Conservation (phyloP, 2,888 invertebrate species). For the Ormyrus thymus region DNA sequence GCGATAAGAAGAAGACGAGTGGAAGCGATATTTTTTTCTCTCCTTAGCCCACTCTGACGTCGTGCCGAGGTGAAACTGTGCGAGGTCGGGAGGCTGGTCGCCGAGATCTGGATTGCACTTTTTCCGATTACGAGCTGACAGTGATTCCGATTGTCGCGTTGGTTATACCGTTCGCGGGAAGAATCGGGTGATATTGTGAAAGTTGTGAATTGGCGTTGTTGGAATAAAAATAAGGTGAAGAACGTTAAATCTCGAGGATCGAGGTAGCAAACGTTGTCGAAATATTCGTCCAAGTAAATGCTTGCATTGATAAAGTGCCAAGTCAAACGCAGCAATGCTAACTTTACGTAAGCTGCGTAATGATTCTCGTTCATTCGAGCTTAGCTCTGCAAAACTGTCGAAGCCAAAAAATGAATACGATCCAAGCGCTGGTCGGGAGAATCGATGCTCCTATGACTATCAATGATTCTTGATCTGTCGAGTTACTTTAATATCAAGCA, state of each 20-base stretch:
- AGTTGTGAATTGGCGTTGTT: too few relatives aligned
- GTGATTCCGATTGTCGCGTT: too few relatives aligned
- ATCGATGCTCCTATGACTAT: slow-evolving; percentile 35
- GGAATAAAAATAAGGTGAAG: neutral
- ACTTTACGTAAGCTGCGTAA: slow-evolving; percentile 60
- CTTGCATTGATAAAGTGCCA: slow-evolving; percentile 51
- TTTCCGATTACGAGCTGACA: neutral
- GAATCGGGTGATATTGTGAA: too few relatives aligned
- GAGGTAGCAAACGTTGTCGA: slow-evolving; percentile 27
- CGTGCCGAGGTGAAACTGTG: slow-evolving; percentile 19
- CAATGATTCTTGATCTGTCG: slow-evolving; percentile 8
- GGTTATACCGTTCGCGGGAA: too few relatives aligned
- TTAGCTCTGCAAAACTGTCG: slow-evolving; percentile 23
- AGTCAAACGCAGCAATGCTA: slow-evolving; percentile 41
- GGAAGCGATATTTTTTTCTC: neutral
- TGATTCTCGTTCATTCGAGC: slow-evolving; percentile 42
- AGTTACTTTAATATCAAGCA: too few relatives aligned
- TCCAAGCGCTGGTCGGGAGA: slow-evolving; percentile 25
- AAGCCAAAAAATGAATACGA: slow-evolving; percentile 18
- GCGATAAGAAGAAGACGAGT: slow-evolving; percentile 5
- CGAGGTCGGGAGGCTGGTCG: slow-evolving; percentile 1
- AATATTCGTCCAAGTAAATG: slow-evolving; percentile 35
- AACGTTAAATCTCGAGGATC: neutral
- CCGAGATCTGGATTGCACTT: slow-evolving; percentile 5
- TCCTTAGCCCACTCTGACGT: too few relatives aligned